These are phyloP conservation scores for Orientallactaga sibirica DNA, from an alignment of 2,797 vertebrate genomes.

Conservation along the genomic window DNA sequence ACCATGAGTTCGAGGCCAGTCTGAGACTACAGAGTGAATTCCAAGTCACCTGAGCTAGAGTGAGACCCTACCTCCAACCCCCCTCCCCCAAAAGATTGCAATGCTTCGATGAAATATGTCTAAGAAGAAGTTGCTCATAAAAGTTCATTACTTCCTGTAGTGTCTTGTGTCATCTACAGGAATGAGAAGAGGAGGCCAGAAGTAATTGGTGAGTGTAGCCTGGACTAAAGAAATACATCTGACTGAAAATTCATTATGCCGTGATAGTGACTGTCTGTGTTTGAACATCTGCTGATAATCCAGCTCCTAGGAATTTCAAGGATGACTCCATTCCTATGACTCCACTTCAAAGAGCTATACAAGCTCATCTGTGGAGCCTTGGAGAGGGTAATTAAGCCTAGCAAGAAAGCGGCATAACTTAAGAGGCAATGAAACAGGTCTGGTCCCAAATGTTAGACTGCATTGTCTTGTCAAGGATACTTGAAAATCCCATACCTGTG, in stretches of 20 bases:
- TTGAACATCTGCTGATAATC: neutral
- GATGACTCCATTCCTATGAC: neutral
- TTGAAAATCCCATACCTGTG: neutral
- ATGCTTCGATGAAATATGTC: constrained; percentile 25
- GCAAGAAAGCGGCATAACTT: neutral
- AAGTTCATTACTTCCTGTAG: neutral
- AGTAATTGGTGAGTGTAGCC: constrained; percentile 38
- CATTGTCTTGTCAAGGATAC: neutral
- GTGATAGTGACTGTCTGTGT: neutral
- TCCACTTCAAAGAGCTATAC: neutral
- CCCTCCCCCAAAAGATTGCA: neutral
- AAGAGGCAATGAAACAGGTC: neutral
- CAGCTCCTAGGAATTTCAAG: neutral
- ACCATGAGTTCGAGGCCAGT: too few relatives aligned
- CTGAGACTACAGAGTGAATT: too few relatives aligned
- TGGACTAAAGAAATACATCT: neutral
- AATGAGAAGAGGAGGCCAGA: neutral
- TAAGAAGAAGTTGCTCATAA: constrained; percentile 25
- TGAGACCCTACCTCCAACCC: too few relatives aligned
- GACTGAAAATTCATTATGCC: constrained; percentile 22
- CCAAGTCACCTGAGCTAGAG: too few relatives aligned
- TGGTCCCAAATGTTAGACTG: neutral
- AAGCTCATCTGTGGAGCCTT: neutral
- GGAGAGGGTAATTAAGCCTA: neutral
- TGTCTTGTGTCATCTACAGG: constrained; percentile 7